Evolutionary conservation across 1,140 invertebrate genomes (phyloP).

Genomic region (Papilio polyxenes): DNA sequence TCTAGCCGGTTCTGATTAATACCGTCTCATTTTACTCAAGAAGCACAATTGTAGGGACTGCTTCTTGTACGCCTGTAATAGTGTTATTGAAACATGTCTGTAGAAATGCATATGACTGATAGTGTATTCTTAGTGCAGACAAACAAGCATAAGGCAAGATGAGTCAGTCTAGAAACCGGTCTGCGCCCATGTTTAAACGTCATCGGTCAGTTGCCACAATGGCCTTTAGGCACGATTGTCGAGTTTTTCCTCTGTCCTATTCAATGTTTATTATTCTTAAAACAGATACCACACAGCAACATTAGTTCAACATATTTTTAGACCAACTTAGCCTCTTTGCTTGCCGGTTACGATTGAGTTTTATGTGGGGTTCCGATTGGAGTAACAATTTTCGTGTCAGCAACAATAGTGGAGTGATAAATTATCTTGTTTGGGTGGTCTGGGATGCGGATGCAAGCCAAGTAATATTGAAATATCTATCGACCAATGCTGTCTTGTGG

Average conservation of each 20-base stretch:
- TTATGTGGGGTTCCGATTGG: neutral
- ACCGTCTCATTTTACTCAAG: neutral
- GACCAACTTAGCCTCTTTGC: neutral
- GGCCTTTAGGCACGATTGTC: constrained; percentile 1
- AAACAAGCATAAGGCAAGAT: constrained; percentile 2
- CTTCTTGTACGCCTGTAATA: neutral
- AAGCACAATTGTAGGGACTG: neutral
- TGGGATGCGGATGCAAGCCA: neutral
- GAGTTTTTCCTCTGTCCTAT: constrained; percentile 13
- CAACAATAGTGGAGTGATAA: neutral
- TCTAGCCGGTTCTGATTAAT: constrained; percentile 11
- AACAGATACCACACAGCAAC: neutral
- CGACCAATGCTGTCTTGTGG: neutral
- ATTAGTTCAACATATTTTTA: neutral
- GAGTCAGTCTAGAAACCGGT: constrained; percentile 14
- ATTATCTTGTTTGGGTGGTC: constrained; percentile 12
- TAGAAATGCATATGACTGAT: neutral
- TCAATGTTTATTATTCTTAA: neutral
- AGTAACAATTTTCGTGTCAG: constrained; percentile 5
- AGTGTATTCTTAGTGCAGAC: constrained; percentile 1
- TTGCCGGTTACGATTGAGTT: neutral
- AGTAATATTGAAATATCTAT: neutral
- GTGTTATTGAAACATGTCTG: neutral
- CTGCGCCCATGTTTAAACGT: neutral
- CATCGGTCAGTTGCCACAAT: constrained; percentile 18